Percentiles rank a stretch among this genome's conserved stretches.
Evolutionary conservation across 2,888 invertebrate species (phyloP).

Genomic region (Empis livida): DNA sequence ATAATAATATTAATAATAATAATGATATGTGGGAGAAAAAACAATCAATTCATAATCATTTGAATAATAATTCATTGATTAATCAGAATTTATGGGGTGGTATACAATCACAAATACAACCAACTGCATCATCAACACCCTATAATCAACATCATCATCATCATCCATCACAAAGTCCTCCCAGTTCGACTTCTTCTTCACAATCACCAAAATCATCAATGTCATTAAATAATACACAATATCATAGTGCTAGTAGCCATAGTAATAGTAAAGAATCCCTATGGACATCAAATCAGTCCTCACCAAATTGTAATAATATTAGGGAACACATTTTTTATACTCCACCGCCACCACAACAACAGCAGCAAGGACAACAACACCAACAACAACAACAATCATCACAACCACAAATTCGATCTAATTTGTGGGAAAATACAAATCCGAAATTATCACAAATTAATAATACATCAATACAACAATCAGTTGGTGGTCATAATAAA

Average conservation of each 20-base stretch:
- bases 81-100: neutral
- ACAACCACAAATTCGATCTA: conserved; percentile 1
- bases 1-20: conserved; percentile 26
- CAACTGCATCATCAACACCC: conserved; percentile 6
- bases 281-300: conserved; percentile 30
- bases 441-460: neutral
- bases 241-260: conserved; percentile 21
- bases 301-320: conserved; percentile 23
- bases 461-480: neutral
- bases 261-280: conserved; percentile 34
- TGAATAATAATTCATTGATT: too few species aligned
- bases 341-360: neutral
- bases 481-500: neutral
- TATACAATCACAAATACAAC: conserved; percentile 5
- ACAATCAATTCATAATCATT: too few species aligned
- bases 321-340: neutral
- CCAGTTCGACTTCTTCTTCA: conserved; percentile 6
- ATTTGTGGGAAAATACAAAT: neutral
- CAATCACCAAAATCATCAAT: neutral
- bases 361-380: conserved; percentile 1
- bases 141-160: conserved; percentile 9
- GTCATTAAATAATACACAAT: conserved; percentile 17
- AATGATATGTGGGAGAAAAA: conserved; percentile 14
- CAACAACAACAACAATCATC: conserved; percentile 5
- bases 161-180: conserved; percentile 4